Evolutionary conservation across 2,888 invertebrate species (phyloP).

Genomic region (Oeneis ivallda): DNA sequence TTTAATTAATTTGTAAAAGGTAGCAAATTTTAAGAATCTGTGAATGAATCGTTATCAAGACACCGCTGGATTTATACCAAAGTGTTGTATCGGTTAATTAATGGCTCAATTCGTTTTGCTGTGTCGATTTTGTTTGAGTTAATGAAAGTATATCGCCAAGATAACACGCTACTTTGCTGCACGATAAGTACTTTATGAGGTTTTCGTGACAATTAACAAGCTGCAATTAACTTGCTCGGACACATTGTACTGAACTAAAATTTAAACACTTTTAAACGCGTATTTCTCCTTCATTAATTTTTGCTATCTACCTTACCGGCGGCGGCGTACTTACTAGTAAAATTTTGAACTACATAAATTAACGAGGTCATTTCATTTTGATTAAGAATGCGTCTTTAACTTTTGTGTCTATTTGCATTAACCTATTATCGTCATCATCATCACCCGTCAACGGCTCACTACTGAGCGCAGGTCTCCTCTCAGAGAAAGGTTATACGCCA

Average conservation of each 20-base stretch:
- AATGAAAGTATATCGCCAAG: constrained; percentile 45
- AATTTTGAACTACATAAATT: too few relatives aligned
- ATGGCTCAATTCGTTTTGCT: constrained; percentile 57
- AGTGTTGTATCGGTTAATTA: constrained; percentile 62
- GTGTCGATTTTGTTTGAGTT: constrained; percentile 48
- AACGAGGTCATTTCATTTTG: too few relatives aligned
- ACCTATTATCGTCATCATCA: too few relatives aligned
- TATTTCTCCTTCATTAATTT: too few relatives aligned
- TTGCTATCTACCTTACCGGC: too few relatives aligned
- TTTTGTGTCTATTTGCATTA: too few relatives aligned
- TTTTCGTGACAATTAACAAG: constrained; percentile 51
- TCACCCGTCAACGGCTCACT: neutral
- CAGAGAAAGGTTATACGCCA: neutral
- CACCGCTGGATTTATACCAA: constrained; percentile 57
- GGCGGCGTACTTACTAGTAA: too few relatives aligned
- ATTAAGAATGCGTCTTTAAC: too few relatives aligned
- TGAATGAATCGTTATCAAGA: constrained; percentile 62
- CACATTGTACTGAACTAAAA: neutral
- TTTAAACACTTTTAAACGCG: too few relatives aligned
- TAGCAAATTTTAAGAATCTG: constrained; percentile 59
- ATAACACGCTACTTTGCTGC: constrained; percentile 31
- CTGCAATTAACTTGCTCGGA: constrained; percentile 41
- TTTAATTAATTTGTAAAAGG: constrained; percentile 1
- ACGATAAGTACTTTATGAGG: constrained; percentile 52
- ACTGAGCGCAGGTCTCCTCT: neutral